Evolutionary conservation across 2,888 invertebrate genomes (phyloP).

Genomic region (Syrphus vitripennis): DNA sequence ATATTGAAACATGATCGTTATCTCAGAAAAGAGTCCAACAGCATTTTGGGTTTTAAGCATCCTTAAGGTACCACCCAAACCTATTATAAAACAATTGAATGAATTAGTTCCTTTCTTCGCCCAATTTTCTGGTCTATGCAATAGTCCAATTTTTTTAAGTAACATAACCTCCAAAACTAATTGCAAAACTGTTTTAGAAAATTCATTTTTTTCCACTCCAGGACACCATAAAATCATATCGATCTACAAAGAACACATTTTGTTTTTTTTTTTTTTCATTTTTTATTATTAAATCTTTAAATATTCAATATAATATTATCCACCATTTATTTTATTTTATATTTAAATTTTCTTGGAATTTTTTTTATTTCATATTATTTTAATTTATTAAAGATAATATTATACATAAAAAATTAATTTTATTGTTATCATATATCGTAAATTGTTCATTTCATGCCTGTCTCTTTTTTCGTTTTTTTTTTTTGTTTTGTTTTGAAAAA

Average conservation of each 20-base stretch:
- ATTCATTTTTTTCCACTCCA: no score
- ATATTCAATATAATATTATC: slow-evolving; percentile 59
- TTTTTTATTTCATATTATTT: slow-evolving; percentile 34
- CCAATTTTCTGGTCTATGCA: no score
- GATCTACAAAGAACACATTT: background rate
- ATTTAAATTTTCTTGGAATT: slow-evolving; percentile 54
- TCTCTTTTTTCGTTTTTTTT: background rate
- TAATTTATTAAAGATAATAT: slow-evolving; percentile 61
- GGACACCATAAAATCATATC: background rate
- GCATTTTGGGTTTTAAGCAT: no score
- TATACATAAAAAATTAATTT: slow-evolving; percentile 62
- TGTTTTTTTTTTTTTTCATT: slow-evolving; percentile 46
- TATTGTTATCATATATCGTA: slow-evolving; percentile 35
- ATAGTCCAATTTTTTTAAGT: no score
- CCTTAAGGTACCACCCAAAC: no score
- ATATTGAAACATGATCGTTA: no score
- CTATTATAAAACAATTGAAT: no score
- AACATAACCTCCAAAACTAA: no score
- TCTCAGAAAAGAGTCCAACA: no score
- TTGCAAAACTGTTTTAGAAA: no score
- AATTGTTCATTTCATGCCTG: slow-evolving; percentile 54
- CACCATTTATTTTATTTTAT: slow-evolving; percentile 45
- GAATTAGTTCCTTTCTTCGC: no score
- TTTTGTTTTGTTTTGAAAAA: slow-evolving; percentile 22
- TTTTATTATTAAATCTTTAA: slow-evolving; percentile 47